Base-by-base conservation (phyloP, 2,113 vertebrate species). In the Gallinago jamesoni region DNA sequence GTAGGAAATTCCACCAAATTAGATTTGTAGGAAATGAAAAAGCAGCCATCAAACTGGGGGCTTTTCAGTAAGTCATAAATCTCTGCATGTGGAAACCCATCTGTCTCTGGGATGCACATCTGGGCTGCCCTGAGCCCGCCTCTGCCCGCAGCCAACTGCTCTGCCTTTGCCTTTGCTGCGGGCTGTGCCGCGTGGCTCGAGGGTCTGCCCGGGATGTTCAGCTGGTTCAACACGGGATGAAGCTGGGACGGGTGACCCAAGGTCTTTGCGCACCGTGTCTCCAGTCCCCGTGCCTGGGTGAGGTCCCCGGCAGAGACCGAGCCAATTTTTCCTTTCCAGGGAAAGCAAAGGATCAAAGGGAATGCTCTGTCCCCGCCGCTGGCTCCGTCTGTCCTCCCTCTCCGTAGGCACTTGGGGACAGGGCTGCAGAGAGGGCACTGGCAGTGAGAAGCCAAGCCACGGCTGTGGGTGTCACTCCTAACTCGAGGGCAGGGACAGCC, bases 21-120 rank as follows among this genome's bases (percentile, higher is more conserved):
- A 92, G 95, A 96, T 96, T 96, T 91, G 90, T 92, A 89, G 89
- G 94, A 91, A 96, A 96, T 89, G 66, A 94, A 94, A 96, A 94
- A 92, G 77, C 90, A 89, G 43, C 74, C 80, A 39, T 91, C 93
- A 69, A 39, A 92, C 84, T 7, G 23, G 57, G 56, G 45, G 45
- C 89, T 93, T 97, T 96, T 94, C 92, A 91, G 57, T 93, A 79
- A 96, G 86, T 93, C 89, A 64, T 94, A 94, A 95, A 95, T 95
- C 91, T 91, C 66, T 0, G 1, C 66, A 37, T 66, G 69, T 73
- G 92, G 80, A 55, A 92, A n/a, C 87, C 90, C 90, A 91, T 94
- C 90, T 96, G 96, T 69, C 66, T 75, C 37, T 0, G 13, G 0
- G 25, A 10, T 3, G 45, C 92, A 82, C 90, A 93, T 93, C 90